Base-by-base conservation (phyloP, 2,888 invertebrate species). In the Diarsia dahlii region DNA sequence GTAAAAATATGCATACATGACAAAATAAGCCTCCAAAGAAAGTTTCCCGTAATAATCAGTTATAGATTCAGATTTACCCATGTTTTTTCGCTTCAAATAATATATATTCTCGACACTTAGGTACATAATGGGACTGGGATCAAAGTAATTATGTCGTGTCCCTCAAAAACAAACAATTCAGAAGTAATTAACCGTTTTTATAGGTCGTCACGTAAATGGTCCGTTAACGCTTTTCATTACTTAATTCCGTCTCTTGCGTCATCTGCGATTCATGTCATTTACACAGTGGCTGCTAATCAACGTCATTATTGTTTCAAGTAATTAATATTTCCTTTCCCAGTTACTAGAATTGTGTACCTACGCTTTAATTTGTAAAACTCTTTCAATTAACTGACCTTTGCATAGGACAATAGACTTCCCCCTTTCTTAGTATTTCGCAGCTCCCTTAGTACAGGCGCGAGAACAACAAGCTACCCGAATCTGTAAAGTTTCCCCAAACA, bases 301-400 rank as follows among this genome's bases (percentile, higher is more conserved):
- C 82, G 71, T 81, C 71, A 81, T 79, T 67, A 76, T 82, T 84
- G 83, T 86, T 86, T 86, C 79, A 76, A 80, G 78, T 82, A 87
- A 89, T 89, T 87, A 85, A 79, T 80, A 76, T 84, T 81, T 89
- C 89, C 89, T 81, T 77, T 81, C 66, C 60, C 67, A 54, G 60
- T 78, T 50, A 74, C 64, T 74, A 54, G 60, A 66, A 81, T 73
- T 73, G n/a, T 72, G 67, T 76, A 58, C 28, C 18, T 58, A 39
- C 18, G 12, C 48, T 28, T 71, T 56, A 67, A 54, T 72, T 69
- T 62, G 52, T 76, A 28, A 72, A 71, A 74, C 23, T 52, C 20
- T 71, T 58, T n/a, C 62, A 81, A 74, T 82, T 77, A 68, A 20
- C 9, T 80, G 76, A 72, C 58, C 68, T 75, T 20, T 67, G 45